phyloP scores from a whole-genome alignment of 2,113 vertebrate genomes.

The Phasianus colchicus region DNA sequence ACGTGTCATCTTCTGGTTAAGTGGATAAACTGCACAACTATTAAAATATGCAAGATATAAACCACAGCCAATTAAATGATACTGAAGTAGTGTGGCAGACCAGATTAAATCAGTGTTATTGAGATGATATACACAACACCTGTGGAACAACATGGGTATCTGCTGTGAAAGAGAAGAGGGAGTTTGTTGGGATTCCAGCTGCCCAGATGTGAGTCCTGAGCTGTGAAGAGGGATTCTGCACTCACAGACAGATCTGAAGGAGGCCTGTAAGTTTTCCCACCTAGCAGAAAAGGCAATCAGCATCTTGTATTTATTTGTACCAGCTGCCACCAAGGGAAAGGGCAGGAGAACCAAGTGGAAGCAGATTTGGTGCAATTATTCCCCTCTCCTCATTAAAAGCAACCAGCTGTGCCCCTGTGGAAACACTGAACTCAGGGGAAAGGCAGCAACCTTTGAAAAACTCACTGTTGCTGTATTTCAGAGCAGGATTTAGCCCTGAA shows the following conservation, averaged over 20 bases:
- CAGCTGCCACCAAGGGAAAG: background rate
- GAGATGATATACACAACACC: slow-evolving; percentile 45
- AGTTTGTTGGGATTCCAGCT: background rate
- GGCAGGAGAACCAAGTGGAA: background rate
- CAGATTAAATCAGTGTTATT: slow-evolving; percentile 67
- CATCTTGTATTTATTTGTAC: background rate
- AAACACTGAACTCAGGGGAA: background rate
- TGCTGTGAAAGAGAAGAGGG: slow-evolving; percentile 21
- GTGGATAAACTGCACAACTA: slow-evolving; percentile 52
- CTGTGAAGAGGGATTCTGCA: background rate
- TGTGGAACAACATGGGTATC: background rate
- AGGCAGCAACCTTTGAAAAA: background rate
- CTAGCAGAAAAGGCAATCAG: rapidly evolving
- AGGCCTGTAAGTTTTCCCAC: background rate
- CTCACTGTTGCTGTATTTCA: background rate
- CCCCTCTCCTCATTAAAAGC: background rate
- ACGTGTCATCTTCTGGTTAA: slow-evolving; percentile 70
- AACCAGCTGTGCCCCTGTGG: background rate
- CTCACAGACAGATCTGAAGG: background rate
- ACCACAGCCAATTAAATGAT: slow-evolving; percentile 73
- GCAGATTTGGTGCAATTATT: background rate
- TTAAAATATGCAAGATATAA: slow-evolving; percentile 74
- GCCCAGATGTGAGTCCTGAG: rapidly evolving
- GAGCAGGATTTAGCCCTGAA: background rate
- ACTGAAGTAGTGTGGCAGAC: slow-evolving; percentile 56